Evolutionary conservation across 1,140 invertebrate species (phyloP), one percentile per base, ranked within the genome.

Genomic region (Drosophila sp.): DNA sequence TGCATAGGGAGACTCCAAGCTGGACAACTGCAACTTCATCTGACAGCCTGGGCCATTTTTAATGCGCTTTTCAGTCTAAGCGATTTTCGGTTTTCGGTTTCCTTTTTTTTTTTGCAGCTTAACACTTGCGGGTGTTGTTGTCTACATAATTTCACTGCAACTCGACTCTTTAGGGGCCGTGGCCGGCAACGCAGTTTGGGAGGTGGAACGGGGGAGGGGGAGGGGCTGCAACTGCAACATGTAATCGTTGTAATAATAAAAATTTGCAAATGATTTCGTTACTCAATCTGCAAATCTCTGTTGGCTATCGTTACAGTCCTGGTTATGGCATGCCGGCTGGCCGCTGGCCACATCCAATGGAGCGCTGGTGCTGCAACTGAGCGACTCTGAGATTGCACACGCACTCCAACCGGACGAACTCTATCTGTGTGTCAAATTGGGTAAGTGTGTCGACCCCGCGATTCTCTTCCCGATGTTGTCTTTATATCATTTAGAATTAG

Each of bases 281-380:
- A 86, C 82, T 87, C 82, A 86, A 86, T 86, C 82, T 79, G 45
- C 76, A 76, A 76, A 79, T 87, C 79, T 63, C 25, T 46, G 45
- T 54, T 76, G 43, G 34, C 72, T 59, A 51, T 75, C 61, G 32
- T 81, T 80, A 36, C 72, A 91, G 89, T 90, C 83, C 77, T 80
- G 87, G 67, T 76, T 90, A 70, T 92, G 91, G 91, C 76, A 79
- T 74, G 65, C 91, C 84, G 91, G 91, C 81, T 92, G 91, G 91
- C 91, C 91, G 46, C 75, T 92, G 75, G 87, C 87, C 63, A 86
- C 89, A 58, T 72, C 72, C 70, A 83, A 80, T 76, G 91, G 91
- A 84, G 82, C 83, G 46, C 51, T 92, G 63, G 79, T 92, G 46
- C 57, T 92, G 61, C 91, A 92, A 62, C 72, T 92, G 75, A 91